Conservation (phyloP, 1,140 invertebrate species). For the Vanessa atalanta region DNA sequence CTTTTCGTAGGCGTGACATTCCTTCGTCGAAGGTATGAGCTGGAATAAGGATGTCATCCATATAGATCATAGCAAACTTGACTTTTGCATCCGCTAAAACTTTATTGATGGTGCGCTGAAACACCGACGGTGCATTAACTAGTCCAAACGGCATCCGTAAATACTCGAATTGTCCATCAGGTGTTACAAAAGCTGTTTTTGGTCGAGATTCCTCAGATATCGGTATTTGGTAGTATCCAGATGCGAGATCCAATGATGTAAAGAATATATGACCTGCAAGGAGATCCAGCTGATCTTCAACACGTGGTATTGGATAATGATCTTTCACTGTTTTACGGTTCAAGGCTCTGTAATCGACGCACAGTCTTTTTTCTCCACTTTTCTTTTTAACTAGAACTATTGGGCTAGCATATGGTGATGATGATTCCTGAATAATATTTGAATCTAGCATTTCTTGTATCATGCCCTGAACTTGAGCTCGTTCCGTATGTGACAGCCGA, state of each 20-base stretch:
- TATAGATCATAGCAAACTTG: background rate
- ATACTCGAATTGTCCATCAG: background rate
- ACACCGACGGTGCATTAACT: background rate
- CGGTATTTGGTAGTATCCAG: conserved; percentile 1
- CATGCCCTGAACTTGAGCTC: background rate
- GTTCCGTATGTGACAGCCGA: conserved; percentile 10
- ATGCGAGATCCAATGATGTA: background rate
- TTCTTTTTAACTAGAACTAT: background rate
- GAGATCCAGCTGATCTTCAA: background rate
- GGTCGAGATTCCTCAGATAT: conserved; percentile 2
- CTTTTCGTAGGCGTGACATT: conserved; percentile 3
- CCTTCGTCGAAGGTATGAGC: background rate
- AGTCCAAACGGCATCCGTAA: background rate
- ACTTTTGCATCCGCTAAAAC: background rate
- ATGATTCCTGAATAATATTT: conserved; percentile 17
- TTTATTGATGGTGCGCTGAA: background rate
- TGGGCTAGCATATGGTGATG: conserved; percentile 26
- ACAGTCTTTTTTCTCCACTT: background rate
- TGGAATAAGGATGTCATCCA: conserved; percentile 2
- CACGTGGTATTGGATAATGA: background rate
- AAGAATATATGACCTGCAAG: background rate
- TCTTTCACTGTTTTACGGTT: background rate
- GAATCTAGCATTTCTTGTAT: conserved; percentile 6
- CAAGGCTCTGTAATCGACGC: background rate
- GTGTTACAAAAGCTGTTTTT: conserved; percentile 3